Evolutionary conservation across 2,113 vertebrate genomes (phyloP), one percentile per base, ranked within the genome.

Genomic region (Protomyctophum bolini): DNA sequence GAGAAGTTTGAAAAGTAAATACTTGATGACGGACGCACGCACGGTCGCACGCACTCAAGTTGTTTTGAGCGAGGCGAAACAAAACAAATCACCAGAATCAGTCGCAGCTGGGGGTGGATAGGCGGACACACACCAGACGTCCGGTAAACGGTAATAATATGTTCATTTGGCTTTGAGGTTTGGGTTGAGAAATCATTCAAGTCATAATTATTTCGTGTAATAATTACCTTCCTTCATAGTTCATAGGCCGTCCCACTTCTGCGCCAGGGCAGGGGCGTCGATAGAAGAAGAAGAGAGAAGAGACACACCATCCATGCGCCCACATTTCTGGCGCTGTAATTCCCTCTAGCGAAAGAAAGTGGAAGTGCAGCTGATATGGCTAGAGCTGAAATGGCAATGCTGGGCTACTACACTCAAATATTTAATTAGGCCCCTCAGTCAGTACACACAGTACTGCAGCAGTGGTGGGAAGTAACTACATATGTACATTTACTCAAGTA

Each of bases 201-300:
- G 51, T 80, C 76, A 61, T 73, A 21, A 21, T 21, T 21, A 21
- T 21, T 21, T 84, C 79, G 79, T 84, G 66, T 73, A 66, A 41
- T 73, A 66, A 41, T 80, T 83, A 77, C 75, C 28, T 41, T 41
- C 51, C 77, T 81, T 81, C 60, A 41, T 41, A 41, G 64, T 64
- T 58, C 66, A 82, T 48, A 77, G 85, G 66, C 78, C 73, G 79
- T 73, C 33, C 33, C 82, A 82, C 63, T 41, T 71, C 12, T 77
- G 71, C 70, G 48, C 45, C 58, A 72, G 54, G 8, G 54, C 68
- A 60, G 82, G 83, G 80, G 86, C 89, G 85, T 79, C 29, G 72
- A 75, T 82, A 51, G 58, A 58, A 73, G 68, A 58, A 21, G 1
- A 1, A 21, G 21, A 21, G 21, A 21, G 21, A 21, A 21, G 21